Conservation (phyloP, 2,888 invertebrate genomes). For the Ormyrus nitidulus region DNA sequence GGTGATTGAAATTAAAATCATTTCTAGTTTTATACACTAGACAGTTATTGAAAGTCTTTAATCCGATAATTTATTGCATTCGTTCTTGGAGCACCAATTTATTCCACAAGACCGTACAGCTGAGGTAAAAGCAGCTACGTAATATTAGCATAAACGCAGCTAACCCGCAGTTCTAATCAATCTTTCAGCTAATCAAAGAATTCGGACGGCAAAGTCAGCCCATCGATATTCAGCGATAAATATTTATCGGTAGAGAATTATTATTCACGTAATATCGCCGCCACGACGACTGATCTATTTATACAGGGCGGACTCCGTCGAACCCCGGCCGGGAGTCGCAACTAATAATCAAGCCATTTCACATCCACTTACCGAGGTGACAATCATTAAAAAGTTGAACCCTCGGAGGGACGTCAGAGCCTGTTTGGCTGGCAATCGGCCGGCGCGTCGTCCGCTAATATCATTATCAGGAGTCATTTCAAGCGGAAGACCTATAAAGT, state of each 20-base stretch:
- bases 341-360: constrained; percentile 52
- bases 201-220: neutral
- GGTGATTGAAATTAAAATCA: no score
- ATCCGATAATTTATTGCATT: no score
- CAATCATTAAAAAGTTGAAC: constrained; percentile 26
- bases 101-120: no score
- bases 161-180: neutral
- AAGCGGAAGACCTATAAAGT: constrained; percentile 51
- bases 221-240: constrained; percentile 19
- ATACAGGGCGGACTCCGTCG: neutral
- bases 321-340: neutral
- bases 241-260: constrained; percentile 10
- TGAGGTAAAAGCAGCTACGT: no score
- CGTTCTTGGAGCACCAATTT: no score
- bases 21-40: no score
- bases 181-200: constrained; percentile 9
- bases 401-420: neutral
- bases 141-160: no score
- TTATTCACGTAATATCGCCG: constrained; percentile 9
- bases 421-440: constrained; percentile 12
- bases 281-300: neutral
- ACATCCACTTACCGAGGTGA: constrained; percentile 33
- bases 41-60: no score
- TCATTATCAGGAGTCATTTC: constrained; percentile 48
- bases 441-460: constrained; percentile 33